Conservation (phyloP, 1,140 invertebrate genomes). For the Drosophila simulans region DNA sequence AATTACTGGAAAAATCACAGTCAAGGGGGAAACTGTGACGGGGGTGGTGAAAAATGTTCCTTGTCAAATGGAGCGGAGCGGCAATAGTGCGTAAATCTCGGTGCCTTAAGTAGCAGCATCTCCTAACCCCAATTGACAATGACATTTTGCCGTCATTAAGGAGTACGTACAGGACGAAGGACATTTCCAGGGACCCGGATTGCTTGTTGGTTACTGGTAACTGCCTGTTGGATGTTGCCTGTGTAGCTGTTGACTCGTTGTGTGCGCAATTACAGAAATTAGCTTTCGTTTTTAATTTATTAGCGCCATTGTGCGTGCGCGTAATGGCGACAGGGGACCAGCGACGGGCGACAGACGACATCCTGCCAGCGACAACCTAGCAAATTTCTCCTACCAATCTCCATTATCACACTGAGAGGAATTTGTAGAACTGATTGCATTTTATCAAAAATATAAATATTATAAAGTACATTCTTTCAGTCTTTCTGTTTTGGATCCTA, state of each 20-base stretch:
- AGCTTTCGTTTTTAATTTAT: constrained; percentile 83
- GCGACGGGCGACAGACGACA: constrained; percentile 21
- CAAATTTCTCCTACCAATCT: constrained; percentile 28
- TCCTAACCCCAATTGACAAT: constrained; percentile 77
- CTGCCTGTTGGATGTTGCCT: constrained; percentile 21
- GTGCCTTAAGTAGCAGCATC: constrained; percentile 63
- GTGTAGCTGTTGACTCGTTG: constrained; percentile 48
- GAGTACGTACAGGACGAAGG: constrained; percentile 5
- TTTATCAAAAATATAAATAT: no score
- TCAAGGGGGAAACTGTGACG: background rate
- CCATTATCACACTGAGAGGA: constrained; percentile 9
- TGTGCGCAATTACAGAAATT: constrained; percentile 81
- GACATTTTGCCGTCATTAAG: constrained; percentile 75
- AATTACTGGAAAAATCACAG: constrained; percentile 79
- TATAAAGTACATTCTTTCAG: no score
- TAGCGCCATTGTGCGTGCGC: constrained; percentile 77
- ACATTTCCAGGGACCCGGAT: constrained; percentile 18
- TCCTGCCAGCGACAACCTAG: constrained; percentile 23
- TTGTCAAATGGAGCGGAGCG: constrained; percentile 52
- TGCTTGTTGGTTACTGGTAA: constrained; percentile 16
- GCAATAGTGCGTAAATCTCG: constrained; percentile 80
- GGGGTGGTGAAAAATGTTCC: constrained; percentile 26
- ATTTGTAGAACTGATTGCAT: background rate
- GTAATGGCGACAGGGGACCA: constrained; percentile 73
- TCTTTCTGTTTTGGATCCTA: no score